Evolutionary conservation across 2,888 invertebrate genomes (phyloP), one percentile per base, ranked within the genome.

Genomic region (Onchidella celtica): DNA sequence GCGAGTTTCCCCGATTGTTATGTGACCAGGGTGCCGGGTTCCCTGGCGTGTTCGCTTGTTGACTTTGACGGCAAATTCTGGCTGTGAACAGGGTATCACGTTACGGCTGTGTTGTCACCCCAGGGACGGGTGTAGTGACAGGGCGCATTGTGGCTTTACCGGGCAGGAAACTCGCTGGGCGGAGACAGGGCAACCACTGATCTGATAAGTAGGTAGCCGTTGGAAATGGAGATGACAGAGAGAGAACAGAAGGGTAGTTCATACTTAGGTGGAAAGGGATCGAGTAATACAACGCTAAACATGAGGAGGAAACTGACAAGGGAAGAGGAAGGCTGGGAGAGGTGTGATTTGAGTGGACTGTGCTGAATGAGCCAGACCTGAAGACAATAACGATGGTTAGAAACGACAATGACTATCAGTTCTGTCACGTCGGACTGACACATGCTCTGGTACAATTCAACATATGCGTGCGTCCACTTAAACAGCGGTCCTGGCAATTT

Each of bases 31-130:
- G n/a, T 24, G 17, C 61, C 36, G 38, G 36, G 55, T 24, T 1
- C 73, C 61, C 73, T 73, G 73, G 36, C 27, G 73, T 24, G 73
- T 73, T 27, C 38, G 59, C 73, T 73, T 73, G 73, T 73, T 73
- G 73, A 73, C 73, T 73, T 27, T 73, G 73, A 73, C 73, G 59
- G 24, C 73, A 38, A 14, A 36, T 36, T 38, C 59, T 34, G 38
- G 24, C 61, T 61, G 73, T 73, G 73, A 73, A 73, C 73, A 61
- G 38, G 73, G 36, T 73, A 73, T 73, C 73, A n/a, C 59, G 36
- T 73, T 61, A 21, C 36, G 11, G 24, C 24, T 2, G 14, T 57
- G 73, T 36, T 38, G 73, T 73, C 38, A 73, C 73, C 59, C 59
- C 36, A 36, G 73, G 73, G 36, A 34, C 61, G 17, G 27, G 24